phyloP scores from a whole-genome alignment of 64 coral and sea anemone species.

The Dendronephthya gigantea region DNA sequence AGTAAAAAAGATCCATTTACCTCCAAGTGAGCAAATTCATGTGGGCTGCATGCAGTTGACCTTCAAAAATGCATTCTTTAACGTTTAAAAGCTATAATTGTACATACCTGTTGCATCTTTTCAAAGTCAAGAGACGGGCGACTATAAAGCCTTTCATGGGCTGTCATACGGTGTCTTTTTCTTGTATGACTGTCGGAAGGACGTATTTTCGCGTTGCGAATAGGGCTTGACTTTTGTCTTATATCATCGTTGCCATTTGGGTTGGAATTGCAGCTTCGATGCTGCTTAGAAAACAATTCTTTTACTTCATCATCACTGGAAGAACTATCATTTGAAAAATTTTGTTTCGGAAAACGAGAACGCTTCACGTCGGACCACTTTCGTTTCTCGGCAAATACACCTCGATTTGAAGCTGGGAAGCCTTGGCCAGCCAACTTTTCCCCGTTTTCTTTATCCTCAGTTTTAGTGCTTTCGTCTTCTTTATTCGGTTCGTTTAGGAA shows the following conservation, averaged over 20 bases:
- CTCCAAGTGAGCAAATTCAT: not conserved
- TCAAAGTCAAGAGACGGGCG: constrained; percentile 89
- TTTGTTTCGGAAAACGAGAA: constrained; percentile 46
- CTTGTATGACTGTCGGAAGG: constrained; percentile 67
- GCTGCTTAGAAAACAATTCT: constrained; percentile 67
- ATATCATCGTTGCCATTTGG: constrained; percentile 39
- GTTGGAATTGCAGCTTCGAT: constrained; percentile 50
- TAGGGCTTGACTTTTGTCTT: not conserved
- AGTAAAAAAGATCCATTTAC: not conserved
- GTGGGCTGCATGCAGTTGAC: not conserved
- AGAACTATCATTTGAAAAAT: constrained; percentile 79
- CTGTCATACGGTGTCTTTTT: constrained; percentile 73
- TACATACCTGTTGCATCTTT: constrained; percentile 97
- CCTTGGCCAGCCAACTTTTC: constrained; percentile 32
- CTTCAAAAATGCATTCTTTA: not conserved
- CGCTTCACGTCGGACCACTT: constrained; percentile 86
- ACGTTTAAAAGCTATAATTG: not conserved
- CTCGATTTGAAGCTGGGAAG: not conserved
- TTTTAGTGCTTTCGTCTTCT: not conserved
- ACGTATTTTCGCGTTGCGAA: constrained; percentile 59
- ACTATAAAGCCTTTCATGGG: constrained; percentile 40
- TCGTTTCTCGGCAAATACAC: constrained; percentile 65
- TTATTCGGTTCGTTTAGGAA: not conserved
- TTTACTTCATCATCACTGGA: constrained; percentile 96
- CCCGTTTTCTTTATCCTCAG: constrained; percentile 17